A percentile compares a stretch with the other conserved stretches of the same genome.
Conservation (phyloP, 2,888 invertebrate species). For the Polyommatus icarus region DNA sequence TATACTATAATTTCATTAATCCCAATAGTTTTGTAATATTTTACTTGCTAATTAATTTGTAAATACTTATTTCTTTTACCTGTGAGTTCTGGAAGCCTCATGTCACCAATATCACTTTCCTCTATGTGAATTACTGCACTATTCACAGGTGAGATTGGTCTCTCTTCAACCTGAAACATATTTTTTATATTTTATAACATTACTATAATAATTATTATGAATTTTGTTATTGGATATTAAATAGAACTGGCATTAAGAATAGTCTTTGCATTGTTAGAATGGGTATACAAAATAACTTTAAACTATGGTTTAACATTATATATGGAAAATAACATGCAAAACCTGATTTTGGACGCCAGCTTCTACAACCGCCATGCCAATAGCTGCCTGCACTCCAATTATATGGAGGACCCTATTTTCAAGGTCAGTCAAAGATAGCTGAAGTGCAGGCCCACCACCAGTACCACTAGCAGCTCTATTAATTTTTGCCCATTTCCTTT, state of each 20-base stretch:
- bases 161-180: no score
- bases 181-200: no score
- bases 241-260: background rate
- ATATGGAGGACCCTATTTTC: conserved; percentile 35
- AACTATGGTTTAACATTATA: background rate
- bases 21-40: no score
- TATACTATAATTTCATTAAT: no score
- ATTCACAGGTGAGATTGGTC: no score
- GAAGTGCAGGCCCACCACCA: conserved; percentile 33
- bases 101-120: no score
- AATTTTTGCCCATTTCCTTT: conserved; percentile 34
- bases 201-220: no score
- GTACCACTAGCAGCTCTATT: conserved; percentile 32
- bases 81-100: no score
- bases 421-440: conserved; percentile 34
- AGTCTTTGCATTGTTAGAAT: background rate
- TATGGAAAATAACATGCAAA: background rate
- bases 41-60: no score
- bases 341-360: conserved; percentile 30
- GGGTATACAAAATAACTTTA: background rate
- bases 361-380: conserved; percentile 31
- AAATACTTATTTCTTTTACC: no score
- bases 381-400: conserved; percentile 30
- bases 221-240: background rate
- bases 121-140: no score